Evolutionary conservation across 2,888 invertebrate genomes (phyloP).

Genomic region (Macropis europaea): DNA sequence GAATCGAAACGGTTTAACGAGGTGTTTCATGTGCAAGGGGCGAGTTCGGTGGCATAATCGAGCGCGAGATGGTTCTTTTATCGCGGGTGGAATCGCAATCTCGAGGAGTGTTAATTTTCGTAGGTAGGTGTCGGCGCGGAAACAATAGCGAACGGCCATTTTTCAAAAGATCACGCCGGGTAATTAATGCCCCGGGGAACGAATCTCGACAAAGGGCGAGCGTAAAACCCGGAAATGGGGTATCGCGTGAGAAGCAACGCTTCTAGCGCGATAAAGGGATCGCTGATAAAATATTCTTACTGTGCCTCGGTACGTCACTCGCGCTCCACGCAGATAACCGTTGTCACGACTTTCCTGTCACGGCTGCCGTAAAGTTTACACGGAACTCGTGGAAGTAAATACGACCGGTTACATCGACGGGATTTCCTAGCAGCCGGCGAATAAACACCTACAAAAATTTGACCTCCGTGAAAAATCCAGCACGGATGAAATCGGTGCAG

Average conservation of each 20-base stretch:
- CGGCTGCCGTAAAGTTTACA: neutral
- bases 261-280: slow-evolving; percentile 18
- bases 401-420: neutral
- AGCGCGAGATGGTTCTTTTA: neutral
- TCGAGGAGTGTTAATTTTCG: slow-evolving; percentile 35
- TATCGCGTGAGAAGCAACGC: neutral
- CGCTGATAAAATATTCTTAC: slow-evolving; percentile 37
- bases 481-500: too few species aligned
- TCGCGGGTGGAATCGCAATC: slow-evolving; percentile 26
- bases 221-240: slow-evolving; percentile 7
- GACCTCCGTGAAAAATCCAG: too few species aligned
- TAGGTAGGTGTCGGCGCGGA: neutral
- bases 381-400: neutral
- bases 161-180: slow-evolving; percentile 24
- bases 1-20: neutral
- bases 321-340: neutral
- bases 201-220: slow-evolving; percentile 18
- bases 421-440: neutral
- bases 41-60: neutral
- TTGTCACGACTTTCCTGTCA: neutral
- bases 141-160: slow-evolving; percentile 10
- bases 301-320: neutral
- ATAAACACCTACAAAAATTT: too few species aligned
- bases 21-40: neutral
- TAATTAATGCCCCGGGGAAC: slow-evolving; percentile 40